Evolutionary conservation across 2,113 vertebrate species (phyloP).

Genomic region (Laticauda laticaudata): DNA sequence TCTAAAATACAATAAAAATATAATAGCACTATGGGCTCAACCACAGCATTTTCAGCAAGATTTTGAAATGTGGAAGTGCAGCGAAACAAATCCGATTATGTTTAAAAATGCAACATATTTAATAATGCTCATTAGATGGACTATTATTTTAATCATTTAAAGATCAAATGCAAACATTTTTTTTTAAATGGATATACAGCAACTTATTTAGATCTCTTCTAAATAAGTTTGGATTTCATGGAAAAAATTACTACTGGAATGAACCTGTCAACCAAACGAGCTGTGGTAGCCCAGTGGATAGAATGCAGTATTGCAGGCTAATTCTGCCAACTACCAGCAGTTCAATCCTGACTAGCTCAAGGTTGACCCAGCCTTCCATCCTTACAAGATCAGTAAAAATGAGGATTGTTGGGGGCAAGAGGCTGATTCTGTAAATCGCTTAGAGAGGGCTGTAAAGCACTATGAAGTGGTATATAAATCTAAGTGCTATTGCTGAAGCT

Average conservation of each 20-base stretch:
- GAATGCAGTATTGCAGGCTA: too few species aligned
- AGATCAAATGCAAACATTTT: neutral
- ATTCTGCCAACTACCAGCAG: too few species aligned
- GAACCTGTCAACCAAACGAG: neutral
- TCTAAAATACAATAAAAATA: too few species aligned
- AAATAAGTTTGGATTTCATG: neutral
- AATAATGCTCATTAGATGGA: neutral
- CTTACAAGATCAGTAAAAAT: too few species aligned
- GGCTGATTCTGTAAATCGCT: too few species aligned
- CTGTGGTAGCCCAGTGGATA: too few species aligned
- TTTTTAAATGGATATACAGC: neutral
- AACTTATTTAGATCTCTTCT: neutral
- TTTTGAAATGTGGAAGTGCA: neutral
- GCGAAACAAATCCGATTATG: neutral
- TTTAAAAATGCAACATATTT: neutral
- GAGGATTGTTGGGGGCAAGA: too few species aligned
- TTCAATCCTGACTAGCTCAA: too few species aligned
- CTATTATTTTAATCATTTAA: neutral
- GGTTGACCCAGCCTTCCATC: too few species aligned
- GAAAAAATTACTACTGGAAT: neutral
- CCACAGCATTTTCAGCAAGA: neutral
- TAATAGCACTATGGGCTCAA: neutral
- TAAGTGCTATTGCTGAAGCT: too few species aligned
- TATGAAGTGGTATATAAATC: too few species aligned
- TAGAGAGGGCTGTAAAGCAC: too few species aligned